Conservation (phyloP, 2,113 vertebrate genomes). For the Orthonyx spaldingii region DNA sequence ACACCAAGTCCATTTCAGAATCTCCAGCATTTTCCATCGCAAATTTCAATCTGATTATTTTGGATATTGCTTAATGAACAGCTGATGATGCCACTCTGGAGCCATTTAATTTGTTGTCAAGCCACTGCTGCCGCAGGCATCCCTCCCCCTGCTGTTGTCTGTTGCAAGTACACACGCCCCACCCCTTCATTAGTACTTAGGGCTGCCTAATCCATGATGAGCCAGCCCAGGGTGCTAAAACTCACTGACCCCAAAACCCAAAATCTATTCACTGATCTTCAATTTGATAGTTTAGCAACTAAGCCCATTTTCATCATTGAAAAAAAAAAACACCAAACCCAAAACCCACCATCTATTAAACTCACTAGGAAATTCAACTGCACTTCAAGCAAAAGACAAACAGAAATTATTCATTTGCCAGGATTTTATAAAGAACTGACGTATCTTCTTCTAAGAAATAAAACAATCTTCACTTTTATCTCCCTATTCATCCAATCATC, state of each 20-base stretch:
- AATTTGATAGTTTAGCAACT: background rate
- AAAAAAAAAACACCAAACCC: background rate
- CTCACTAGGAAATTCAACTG: background rate
- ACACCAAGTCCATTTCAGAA: background rate
- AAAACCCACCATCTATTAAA: background rate
- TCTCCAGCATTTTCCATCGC: background rate
- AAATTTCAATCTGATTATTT: background rate
- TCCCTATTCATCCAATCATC: background rate
- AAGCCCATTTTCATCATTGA: background rate
- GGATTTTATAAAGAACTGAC: background rate
- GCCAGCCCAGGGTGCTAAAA: background rate
- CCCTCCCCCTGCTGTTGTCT: background rate
- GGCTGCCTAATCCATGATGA: background rate
- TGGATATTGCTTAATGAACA: background rate
- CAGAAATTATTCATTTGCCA: background rate
- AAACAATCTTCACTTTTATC: background rate
- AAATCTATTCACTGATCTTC: background rate
- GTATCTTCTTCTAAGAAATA: background rate
- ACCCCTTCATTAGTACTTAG: rapidly evolving
- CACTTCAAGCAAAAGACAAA: background rate
- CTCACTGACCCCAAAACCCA: background rate
- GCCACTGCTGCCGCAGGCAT: background rate
- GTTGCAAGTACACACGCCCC: rapidly evolving
- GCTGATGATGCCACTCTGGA: background rate
- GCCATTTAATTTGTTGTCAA: background rate